Evolutionary conservation across 2,113 vertebrate genomes (phyloP).

Genomic region (Zeus faber): DNA sequence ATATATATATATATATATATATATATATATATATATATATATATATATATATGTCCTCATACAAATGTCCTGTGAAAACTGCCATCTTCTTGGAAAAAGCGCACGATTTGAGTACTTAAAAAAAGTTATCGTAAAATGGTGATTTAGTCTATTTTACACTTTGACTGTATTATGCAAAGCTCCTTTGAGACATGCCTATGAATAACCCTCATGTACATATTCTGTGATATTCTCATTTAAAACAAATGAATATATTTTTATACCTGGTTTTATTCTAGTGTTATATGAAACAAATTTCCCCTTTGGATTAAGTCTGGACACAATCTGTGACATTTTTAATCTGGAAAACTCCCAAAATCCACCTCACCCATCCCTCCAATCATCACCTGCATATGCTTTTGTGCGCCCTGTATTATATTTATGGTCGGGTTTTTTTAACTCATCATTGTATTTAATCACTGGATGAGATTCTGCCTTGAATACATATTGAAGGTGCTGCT

Average conservation of each 20-base stretch:
- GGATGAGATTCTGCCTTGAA: constrained; percentile 42
- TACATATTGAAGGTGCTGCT: constrained; percentile 62
- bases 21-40: too few species aligned
- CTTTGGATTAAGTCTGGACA: constrained; percentile 21
- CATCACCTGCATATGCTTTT: neutral
- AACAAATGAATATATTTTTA: constrained; percentile 65
- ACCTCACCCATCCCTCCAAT: constrained; percentile 8
- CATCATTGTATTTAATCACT: constrained; percentile 43
- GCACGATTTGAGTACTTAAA: constrained; percentile 9
- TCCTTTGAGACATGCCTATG: constrained; percentile 10
- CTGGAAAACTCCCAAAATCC: neutral
- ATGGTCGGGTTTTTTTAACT: constrained; percentile 30
- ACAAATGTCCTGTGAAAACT: neutral
- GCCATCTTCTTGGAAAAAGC: neutral
- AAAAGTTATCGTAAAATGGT: too few species aligned
- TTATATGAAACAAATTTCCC: constrained; percentile 3
- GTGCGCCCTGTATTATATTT: constrained; percentile 10
- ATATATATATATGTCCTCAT: too few species aligned
- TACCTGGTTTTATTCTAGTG: constrained; percentile 50
- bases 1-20: too few species aligned
- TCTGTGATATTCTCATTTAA: constrained; percentile 40
- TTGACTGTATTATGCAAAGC: constrained; percentile 11
- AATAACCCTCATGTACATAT: constrained; percentile 46
- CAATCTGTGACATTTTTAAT: constrained; percentile 8
- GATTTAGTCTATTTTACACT: too few species aligned